Evolutionary conservation across 1,140 invertebrate species (phyloP), one percentile per base, ranked within the genome.

Genomic region (Aphelenchoides avenae): DNA sequence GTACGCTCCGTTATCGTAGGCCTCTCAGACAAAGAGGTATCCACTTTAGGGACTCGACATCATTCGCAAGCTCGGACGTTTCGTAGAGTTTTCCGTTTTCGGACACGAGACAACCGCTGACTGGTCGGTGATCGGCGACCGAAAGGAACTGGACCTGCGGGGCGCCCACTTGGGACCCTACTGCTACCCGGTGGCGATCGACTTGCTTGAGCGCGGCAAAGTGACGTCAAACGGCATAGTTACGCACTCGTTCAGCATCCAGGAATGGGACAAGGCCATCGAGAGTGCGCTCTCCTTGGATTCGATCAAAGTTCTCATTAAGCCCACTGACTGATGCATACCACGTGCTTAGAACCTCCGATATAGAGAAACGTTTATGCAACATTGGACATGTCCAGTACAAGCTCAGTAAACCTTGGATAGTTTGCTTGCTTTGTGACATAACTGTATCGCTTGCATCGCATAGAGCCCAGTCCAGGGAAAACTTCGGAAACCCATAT

Each of bases 41-140:
- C n/a, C n/a, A n/a, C n/a, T n/a, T 15, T 26, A 43, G 15, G 41
- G 41, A 18, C 15, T 43, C 9, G 15, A 43, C 7, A 6, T 43
- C 18, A 43, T 43, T 20, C 41, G 41, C 15, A 43, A 43, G 30
- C 15, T 43, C 7, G 41, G 41, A 11, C 7, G 41, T 7, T 43
- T 43, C 30, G 41, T 43, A 7, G 41, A 43, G 15, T 43, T 43
- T 43, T 43, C 41, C 18, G 41, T 43, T 11, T 43, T 43, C 30
- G 41, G 6, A 20, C 7, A 7, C 9, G 41, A 43, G 9, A 43
- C 41, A 6, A 43, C 41, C 30, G 41, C 30, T 18, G 41, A 43
- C 30, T 43, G 41, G 41, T 7, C 41, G 9, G 30, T 43, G 18
- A 43, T 43, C 30, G 41, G 41, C 9, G 41, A 43, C 41, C 18